Evolutionary conservation across 2,888 invertebrate species (phyloP), one percentile per base, ranked within the genome.

Genomic region (Augiades crinisus): DNA sequence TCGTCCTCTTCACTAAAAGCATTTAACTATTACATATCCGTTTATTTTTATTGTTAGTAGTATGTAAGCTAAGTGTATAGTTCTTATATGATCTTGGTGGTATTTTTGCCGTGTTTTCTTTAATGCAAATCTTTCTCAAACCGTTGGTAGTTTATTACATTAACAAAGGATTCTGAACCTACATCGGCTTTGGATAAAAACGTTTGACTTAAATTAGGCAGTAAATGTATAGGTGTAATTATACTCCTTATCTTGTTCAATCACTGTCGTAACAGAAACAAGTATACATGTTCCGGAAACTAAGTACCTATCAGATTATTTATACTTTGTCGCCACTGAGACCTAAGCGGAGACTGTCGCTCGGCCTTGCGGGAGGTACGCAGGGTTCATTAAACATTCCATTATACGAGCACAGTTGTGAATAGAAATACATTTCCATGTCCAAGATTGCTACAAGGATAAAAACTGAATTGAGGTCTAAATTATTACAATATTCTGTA

Each of bases 341-440:
- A 21, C 33, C 34, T 41, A 27, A 40, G 10, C 27, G 49, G 41
- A 47, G 47, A 34, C 41, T 34, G 49, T 49, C 49, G 27, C 17
- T 49, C 41, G 49, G 49, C 49, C 49, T 49, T 49, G 49, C 41
- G 17, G 34, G 49, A 49, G 49, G 41, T 34, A 49, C 40, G 21
- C 10, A 31, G 21, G 41, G 49, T 41, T 41, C 31, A 41, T 34
- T 49, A 33, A 49, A 34, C 49, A 49, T 49, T 49, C 49, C 49
- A 49, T 49, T 49, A 49, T 41, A 27, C 33, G 17, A 22, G 34
- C 16, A 41, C 41, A 49, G 41, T 41, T 49, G 49, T 49, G 34
- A 49, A 34, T 36, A 49, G 49, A 49, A 49, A 49, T 49, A 40
- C 40, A 49, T 41, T 49, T 40, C 33, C 41, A 49, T 43, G 34